These are phyloP conservation scores for Centropus bengalensis DNA, from an alignment of 2,113 vertebrate genomes.

Conservation along the genomic window DNA sequence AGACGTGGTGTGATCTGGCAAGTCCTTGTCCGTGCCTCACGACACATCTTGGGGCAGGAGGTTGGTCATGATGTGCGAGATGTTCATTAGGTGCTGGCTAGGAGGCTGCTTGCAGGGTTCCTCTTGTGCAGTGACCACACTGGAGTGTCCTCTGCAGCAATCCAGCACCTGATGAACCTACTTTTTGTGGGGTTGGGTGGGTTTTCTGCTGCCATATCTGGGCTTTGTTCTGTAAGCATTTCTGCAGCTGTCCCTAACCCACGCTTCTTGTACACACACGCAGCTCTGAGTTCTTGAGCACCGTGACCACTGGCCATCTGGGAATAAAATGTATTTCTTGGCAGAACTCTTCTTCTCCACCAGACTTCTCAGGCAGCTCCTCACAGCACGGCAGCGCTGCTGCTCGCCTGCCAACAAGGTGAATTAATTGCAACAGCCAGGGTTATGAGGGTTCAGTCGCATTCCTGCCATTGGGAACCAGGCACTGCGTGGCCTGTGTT, in stretches of 20 bases:
- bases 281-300: background rate
- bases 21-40: background rate
- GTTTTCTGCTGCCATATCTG: background rate
- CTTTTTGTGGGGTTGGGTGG: background rate
- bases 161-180: background rate
- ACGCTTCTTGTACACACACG: background rate
- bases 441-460: background rate
- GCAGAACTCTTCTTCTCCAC: background rate
- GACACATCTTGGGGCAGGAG: rapidly evolving
- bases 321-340: background rate
- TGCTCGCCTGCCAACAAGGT: background rate
- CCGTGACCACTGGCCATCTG: background rate
- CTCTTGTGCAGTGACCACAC: background rate
- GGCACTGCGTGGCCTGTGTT: rapidly evolving
- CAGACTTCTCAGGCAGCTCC: background rate
- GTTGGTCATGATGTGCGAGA: background rate
- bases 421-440: background rate
- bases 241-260: constrained; percentile 27
- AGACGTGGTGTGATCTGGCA: background rate
- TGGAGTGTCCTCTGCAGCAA: background rate
- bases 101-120: background rate
- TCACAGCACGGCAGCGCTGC: background rate
- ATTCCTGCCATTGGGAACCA: background rate
- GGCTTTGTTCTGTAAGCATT: background rate
- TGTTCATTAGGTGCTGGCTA: background rate